phyloP scores from a whole-genome alignment of 2,797 vertebrate genomes.

The Aulostomus chinensis region DNA sequence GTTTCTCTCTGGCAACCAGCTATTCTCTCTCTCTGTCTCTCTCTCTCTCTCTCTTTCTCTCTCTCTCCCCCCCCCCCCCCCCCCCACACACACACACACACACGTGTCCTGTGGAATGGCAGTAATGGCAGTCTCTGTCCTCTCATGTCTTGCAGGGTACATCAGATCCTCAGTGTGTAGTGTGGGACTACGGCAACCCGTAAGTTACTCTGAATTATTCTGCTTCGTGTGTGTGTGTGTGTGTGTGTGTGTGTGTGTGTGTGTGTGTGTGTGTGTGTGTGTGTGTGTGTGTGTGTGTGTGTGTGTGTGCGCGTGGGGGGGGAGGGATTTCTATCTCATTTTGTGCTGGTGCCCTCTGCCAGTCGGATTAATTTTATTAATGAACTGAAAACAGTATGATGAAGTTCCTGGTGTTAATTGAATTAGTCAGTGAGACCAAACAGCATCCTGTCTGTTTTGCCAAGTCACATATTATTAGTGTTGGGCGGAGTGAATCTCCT shows the following conservation, averaged over 20 bases:
- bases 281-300: conserved; percentile 2
- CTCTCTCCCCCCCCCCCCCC: conserved; percentile 37
- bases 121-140: conserved; percentile 66
- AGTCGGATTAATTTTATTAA: conserved; percentile 59
- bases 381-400: conserved; percentile 55
- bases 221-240: conserved; percentile 12
- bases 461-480: no score
- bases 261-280: conserved; percentile 10
- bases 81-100: no score
- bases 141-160: conserved; percentile 87
- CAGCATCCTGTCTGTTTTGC: conserved; percentile 29
- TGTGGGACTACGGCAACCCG: conserved; percentile 94
- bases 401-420: conserved; percentile 66
- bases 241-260: conserved; percentile 9
- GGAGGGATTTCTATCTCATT: conserved; percentile 35
- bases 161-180: conserved; percentile 91
- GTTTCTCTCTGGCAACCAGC: conserved; percentile 61
- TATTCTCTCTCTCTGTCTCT: conserved; percentile 34
- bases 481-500: no score
- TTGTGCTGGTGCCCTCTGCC: conserved; percentile 23
- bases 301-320: no score
- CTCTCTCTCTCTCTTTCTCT: conserved; percentile 43
- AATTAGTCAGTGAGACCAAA: conserved; percentile 60
- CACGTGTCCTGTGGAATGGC: conserved; percentile 49
- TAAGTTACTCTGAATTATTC: conserved; percentile 81